Evolutionary conservation across 2,113 vertebrate species (phyloP).

Genomic region (Chrysemys picta): DNA sequence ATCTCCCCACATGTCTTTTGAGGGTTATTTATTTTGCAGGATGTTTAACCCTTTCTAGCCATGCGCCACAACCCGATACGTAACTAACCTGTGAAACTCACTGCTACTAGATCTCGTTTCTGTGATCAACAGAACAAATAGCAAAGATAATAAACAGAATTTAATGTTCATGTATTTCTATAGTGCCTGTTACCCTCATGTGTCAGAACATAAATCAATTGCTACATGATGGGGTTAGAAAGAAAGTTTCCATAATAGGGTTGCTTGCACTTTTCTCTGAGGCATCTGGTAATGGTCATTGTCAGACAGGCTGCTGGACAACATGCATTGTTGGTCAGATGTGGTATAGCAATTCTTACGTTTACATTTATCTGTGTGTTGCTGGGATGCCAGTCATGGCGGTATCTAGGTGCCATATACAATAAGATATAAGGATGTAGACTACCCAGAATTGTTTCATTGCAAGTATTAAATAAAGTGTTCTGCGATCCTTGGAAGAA

Average conservation of each 20-base stretch:
- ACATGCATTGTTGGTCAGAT: not conserved
- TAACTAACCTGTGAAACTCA: not conserved
- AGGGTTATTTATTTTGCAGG: no score
- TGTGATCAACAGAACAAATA: not conserved
- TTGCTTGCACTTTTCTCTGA: not conserved
- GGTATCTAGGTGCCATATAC: not conserved
- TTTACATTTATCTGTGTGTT: not conserved
- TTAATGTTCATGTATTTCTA: slow-evolving; percentile 34
- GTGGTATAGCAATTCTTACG: not conserved
- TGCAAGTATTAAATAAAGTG: not conserved
- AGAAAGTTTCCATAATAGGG: not conserved
- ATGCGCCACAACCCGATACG: not conserved
- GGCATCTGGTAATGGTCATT: not conserved
- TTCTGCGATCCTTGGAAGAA: slow-evolving; percentile 23
- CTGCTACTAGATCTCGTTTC: not conserved
- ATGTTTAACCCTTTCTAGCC: no score
- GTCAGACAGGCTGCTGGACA: not conserved
- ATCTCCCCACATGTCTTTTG: no score
- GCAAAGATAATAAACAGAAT: slow-evolving; percentile 23
- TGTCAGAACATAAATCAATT: slow-evolving; percentile 49
- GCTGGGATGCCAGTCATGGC: not conserved
- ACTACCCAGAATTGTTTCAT: not conserved
- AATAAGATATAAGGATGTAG: not conserved
- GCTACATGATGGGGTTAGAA: not conserved
- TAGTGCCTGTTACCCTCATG: not conserved